A percentile compares a stretch with the other conserved stretches of the same genome.
Conservation (phyloP, 2,888 invertebrate species). For the Loripinus fragilis region DNA sequence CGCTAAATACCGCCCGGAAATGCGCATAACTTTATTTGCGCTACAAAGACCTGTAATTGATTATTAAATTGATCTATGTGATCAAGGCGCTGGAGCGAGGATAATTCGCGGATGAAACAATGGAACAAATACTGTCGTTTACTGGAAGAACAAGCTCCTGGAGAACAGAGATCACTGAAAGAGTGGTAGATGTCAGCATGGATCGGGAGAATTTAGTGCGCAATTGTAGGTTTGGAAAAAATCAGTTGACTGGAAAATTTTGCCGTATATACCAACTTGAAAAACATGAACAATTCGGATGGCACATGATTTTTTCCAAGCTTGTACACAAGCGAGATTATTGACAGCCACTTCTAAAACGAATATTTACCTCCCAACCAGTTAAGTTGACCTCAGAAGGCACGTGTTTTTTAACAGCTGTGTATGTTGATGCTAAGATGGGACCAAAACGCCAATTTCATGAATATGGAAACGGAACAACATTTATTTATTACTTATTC, state of each 20-base stretch:
- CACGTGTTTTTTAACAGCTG: too few relatives aligned
- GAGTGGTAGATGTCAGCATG: constrained; percentile 8
- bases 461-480: too few relatives aligned
- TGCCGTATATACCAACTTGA: too few relatives aligned
- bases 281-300: too few relatives aligned
- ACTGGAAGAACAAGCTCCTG: not conserved
- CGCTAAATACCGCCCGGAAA: constrained; percentile 28
- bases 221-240: not conserved
- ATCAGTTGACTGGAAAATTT: not conserved
- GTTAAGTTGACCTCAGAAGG: too few relatives aligned
- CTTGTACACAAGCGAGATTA: too few relatives aligned
- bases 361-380: too few relatives aligned
- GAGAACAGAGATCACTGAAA: constrained; percentile 5
- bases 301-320: too few relatives aligned
- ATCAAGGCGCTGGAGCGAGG: constrained; percentile 20
- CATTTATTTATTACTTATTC: too few relatives aligned
- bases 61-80: constrained; percentile 56
- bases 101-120: constrained; percentile 5
- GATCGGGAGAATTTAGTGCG: constrained; percentile 1
- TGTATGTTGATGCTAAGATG: too few relatives aligned
- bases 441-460: too few relatives aligned
- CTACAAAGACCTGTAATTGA: constrained; percentile 38
- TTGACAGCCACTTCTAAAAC: too few relatives aligned
- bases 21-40: constrained; percentile 28
- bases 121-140: constrained; percentile 11